These are phyloP conservation scores for Spodoptera litura DNA, from an alignment of 1,140 invertebrate species.

Conservation along the genomic window DNA sequence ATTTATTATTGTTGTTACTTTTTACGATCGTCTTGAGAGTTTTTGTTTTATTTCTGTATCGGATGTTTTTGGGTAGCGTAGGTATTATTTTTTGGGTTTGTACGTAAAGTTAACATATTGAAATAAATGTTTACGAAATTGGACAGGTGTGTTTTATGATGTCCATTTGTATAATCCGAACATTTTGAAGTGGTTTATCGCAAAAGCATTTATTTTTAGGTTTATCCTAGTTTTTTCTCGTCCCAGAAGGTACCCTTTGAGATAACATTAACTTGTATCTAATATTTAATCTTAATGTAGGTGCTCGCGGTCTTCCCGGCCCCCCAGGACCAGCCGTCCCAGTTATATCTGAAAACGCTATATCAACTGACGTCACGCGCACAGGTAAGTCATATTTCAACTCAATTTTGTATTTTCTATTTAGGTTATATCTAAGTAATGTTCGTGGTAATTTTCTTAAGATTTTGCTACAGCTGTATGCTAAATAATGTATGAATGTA, in stretches of 20 bases:
- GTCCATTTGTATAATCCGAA: slow-evolving; percentile 21
- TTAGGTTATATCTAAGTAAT: neutral
- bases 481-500: too few relatives aligned
- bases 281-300: slow-evolving; percentile 53
- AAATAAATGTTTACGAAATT: slow-evolving; percentile 35
- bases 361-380: slow-evolving; percentile 59
- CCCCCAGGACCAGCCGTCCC: slow-evolving; percentile 62
- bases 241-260: neutral
- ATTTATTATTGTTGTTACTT: slow-evolving; percentile 71
- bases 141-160: slow-evolving; percentile 27
- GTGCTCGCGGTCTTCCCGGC: slow-evolving; percentile 71
- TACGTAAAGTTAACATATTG: slow-evolving; percentile 43
- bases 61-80: slow-evolving; percentile 15
- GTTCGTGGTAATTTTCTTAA: too few relatives aligned
- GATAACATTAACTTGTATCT: slow-evolving; percentile 14
- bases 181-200: slow-evolving; percentile 5
- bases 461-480: too few relatives aligned
- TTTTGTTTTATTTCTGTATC: slow-evolving; percentile 57
- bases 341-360: slow-evolving; percentile 64
- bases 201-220: neutral
- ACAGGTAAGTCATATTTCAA: slow-evolving; percentile 57
- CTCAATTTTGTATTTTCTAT: neutral
- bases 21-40: slow-evolving; percentile 60
- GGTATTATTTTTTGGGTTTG: slow-evolving; percentile 37
- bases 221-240: neutral